A percentile compares a stretch with the other conserved stretches of the same genome.
phyloP scores from a whole-genome alignment of 2,888 invertebrate species.

The Eupelmus urozonus region DNA sequence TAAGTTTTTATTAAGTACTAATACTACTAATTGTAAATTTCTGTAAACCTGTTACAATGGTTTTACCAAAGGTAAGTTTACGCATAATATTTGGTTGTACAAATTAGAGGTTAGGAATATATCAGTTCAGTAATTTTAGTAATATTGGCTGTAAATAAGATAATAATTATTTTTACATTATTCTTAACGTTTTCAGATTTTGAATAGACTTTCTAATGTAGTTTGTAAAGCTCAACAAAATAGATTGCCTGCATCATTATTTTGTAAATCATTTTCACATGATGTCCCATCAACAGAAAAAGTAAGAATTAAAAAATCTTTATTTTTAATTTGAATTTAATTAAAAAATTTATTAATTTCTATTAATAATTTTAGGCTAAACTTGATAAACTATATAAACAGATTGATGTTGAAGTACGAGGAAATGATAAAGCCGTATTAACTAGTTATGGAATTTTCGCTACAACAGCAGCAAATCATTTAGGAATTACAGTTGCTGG shows the following conservation, averaged over 20 bases:
- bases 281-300: slow-evolving; percentile 30
- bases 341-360: background rate
- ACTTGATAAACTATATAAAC: slow-evolving; percentile 88
- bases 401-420: slow-evolving; percentile 90
- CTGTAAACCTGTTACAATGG: slow-evolving; percentile 32
- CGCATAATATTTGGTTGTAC: background rate
- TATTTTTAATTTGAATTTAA: slow-evolving; percentile 22
- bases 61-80: slow-evolving; percentile 34
- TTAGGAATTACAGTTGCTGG: slow-evolving; percentile 87
- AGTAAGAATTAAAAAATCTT: slow-evolving; percentile 27
- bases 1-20: too few species aligned
- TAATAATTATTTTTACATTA: background rate
- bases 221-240: slow-evolving; percentile 4
- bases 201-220: slow-evolving; percentile 14
- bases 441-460: slow-evolving; percentile 92
- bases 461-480: slow-evolving; percentile 87
- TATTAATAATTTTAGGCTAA: slow-evolving; percentile 48
- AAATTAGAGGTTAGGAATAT: slow-evolving; percentile 35
- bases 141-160: background rate
- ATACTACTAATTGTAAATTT: too few species aligned
- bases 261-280: slow-evolving; percentile 31
- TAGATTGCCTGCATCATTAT: background rate
- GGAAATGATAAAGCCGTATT: slow-evolving; percentile 93
- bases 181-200: slow-evolving; percentile 34
- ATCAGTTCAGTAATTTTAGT: background rate